Conservation (phyloP, 1,140 invertebrate species). For the Bilobella aurantiaca region DNA sequence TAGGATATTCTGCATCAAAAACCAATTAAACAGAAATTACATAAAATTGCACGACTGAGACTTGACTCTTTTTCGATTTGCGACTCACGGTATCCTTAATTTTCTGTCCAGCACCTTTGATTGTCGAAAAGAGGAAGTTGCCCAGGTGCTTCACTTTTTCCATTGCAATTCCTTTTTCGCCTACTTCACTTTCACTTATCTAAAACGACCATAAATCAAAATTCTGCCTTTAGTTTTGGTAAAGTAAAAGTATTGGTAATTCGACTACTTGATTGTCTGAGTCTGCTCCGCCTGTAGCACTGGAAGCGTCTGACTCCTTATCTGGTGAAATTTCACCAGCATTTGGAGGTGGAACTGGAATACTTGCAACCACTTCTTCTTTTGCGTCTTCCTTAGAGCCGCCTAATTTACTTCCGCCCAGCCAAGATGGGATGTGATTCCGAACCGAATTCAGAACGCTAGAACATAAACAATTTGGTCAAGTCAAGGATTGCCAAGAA, state of each 20-base stretch:
- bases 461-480: background rate
- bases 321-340: constrained; percentile 27
- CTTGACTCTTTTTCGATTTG: background rate
- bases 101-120: constrained; percentile 69
- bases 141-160: constrained; percentile 64
- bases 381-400: background rate
- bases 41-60: background rate
- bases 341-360: background rate
- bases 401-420: constrained; percentile 28
- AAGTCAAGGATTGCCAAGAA: too few relatives aligned
- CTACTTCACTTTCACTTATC: constrained; percentile 42
- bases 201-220: background rate
- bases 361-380: background rate
- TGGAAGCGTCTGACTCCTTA: constrained; percentile 43
- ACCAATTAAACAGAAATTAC: constrained; percentile 29
- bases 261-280: constrained; percentile 56
- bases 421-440: constrained; percentile 32
- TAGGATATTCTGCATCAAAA: constrained; percentile 67
- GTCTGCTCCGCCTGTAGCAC: constrained; percentile 74
- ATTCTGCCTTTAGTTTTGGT: background rate
- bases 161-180: constrained; percentile 63
- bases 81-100: constrained; percentile 87
- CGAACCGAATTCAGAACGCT: constrained; percentile 17
- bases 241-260: too few relatives aligned
- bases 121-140: constrained; percentile 74